Conservation (phyloP, 2,113 vertebrate species). For the Cavia aperea region DNA sequence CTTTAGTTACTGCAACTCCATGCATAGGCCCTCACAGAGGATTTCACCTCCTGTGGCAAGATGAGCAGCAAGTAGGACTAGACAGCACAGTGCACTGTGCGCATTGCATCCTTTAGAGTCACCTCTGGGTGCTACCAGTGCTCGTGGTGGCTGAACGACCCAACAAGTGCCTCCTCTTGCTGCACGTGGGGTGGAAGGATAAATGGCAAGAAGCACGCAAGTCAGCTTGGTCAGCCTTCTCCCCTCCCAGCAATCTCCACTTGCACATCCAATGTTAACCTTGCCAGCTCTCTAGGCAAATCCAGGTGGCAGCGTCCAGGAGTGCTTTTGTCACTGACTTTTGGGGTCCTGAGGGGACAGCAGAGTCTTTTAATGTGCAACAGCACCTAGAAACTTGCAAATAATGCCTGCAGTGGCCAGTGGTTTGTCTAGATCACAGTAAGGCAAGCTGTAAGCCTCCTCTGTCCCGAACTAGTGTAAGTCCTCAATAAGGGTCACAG, state of each 20-base stretch:
- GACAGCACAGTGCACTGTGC: fast-evolving
- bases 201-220: not conserved
- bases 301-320: not conserved
- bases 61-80: not conserved
- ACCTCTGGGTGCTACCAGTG: fast-evolving
- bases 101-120: not conserved
- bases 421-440: not conserved
- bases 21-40: not conserved
- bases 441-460: not conserved
- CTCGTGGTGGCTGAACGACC: not conserved
- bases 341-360: not conserved
- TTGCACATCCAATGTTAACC: fast-evolving
- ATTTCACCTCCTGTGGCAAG: not conserved
- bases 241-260: not conserved
- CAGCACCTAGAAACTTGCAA: not conserved
- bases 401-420: not conserved
- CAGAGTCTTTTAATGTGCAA: not conserved
- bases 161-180: not conserved
- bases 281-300: not conserved
- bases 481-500: not conserved
- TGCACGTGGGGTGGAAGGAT: fast-evolving
- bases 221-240: not conserved
- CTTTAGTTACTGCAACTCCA: not conserved
- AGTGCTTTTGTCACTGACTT: not conserved
- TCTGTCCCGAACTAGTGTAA: not conserved